Conservation (phyloP, 2,113 vertebrate genomes). For the Hemiscyllium ocellatum region DNA sequence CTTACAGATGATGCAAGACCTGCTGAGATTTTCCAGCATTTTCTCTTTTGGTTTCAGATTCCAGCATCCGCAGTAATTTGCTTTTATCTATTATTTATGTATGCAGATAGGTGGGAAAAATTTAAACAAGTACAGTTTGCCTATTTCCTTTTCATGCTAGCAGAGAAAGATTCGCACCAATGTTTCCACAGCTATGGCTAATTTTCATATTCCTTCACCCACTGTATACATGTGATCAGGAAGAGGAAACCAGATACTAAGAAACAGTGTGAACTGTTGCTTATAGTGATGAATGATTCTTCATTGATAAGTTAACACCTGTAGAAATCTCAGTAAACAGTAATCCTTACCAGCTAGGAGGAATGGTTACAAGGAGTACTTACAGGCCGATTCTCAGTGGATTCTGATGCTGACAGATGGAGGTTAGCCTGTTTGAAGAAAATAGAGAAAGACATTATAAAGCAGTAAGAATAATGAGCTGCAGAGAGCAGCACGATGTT, state of each 20-base stretch:
- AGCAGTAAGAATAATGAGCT: background rate
- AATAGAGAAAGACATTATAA: background rate
- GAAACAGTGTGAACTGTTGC: background rate
- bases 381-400: slow-evolving; percentile 58
- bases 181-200: background rate
- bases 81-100: background rate
- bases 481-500: background rate
- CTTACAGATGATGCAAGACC: no score
- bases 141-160: background rate
- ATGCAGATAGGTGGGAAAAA: background rate
- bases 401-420: slow-evolving; percentile 48
- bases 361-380: slow-evolving; percentile 40
- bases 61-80: no score
- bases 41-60: no score
- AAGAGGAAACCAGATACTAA: background rate
- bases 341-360: background rate
- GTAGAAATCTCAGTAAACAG: background rate
- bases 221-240: background rate
- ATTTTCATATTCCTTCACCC: background rate
- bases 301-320: background rate
- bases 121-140: background rate
- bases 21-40: no score
- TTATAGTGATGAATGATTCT: background rate
- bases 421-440: slow-evolving; percentile 64
- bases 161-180: background rate